Evolutionary conservation across 2,797 vertebrate genomes (phyloP).

Genomic region (Kryptolebias ocellatus): DNA sequence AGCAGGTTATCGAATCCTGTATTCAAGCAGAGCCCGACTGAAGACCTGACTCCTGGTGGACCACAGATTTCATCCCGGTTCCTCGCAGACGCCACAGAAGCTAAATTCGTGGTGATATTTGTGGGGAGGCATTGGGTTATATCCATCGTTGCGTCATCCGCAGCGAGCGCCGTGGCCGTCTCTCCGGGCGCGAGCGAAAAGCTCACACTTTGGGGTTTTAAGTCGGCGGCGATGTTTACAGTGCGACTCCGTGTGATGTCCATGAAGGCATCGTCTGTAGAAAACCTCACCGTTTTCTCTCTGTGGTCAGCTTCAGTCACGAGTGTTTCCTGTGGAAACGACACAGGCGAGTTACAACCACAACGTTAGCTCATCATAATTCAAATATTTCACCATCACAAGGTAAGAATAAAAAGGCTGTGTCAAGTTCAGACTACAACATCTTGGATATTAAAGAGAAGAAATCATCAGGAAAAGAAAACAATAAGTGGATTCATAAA

Average conservation of each 20-base stretch:
- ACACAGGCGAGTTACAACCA: constrained; percentile 3
- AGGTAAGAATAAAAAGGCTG: no score
- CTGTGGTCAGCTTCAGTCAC: constrained; percentile 40
- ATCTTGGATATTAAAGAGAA: no score
- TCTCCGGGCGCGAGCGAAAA: neutral
- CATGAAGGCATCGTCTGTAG: constrained; percentile 83
- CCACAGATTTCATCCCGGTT: constrained; percentile 29
- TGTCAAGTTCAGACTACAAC: no score
- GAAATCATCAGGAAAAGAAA: no score
- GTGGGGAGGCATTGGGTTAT: constrained; percentile 33
- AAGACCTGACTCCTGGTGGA: constrained; percentile 16
- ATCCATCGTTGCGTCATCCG: constrained; percentile 32
- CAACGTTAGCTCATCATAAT: no score
- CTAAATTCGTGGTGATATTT: constrained; percentile 18
- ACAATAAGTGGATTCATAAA: no score
- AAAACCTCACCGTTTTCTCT: constrained; percentile 79
- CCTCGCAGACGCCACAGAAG: constrained; percentile 19
- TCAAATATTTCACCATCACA: no score
- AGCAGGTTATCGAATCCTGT: neutral
- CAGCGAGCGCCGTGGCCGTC: constrained; percentile 28
- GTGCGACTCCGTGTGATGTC: constrained; percentile 88
- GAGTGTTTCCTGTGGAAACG: constrained; percentile 44
- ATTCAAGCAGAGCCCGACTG: constrained; percentile 29
- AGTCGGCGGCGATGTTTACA: constrained; percentile 75
- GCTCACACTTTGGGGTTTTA: neutral